Evolutionary conservation across 2,797 vertebrate genomes (phyloP).

Genomic region (Pseudopleuronectes americanus): DNA sequence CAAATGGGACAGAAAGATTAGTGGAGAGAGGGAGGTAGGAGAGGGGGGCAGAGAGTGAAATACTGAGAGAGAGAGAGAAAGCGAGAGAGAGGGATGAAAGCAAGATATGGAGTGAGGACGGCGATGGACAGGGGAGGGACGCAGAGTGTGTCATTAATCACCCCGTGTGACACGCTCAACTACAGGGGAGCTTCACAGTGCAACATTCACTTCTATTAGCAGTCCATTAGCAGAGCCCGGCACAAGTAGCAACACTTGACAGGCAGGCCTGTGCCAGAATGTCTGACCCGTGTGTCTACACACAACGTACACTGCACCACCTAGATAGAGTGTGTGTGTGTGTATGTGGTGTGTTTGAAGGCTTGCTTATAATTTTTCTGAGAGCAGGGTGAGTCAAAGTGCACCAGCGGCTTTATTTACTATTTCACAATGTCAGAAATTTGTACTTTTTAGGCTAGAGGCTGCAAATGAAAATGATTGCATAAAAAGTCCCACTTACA

Average conservation of each 20-base stretch:
- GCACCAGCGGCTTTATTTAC: conserved; percentile 36
- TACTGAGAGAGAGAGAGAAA: conserved; percentile 6
- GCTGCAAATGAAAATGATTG: conserved; percentile 69
- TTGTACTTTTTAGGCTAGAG: conserved; percentile 39
- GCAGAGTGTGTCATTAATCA: conserved; percentile 84
- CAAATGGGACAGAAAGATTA: conserved; percentile 49
- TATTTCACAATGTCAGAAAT: conserved; percentile 36
- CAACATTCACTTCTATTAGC: conserved; percentile 84
- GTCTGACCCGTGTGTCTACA: conserved; percentile 74
- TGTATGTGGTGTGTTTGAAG: neutral
- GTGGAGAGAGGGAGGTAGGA: conserved; percentile 23
- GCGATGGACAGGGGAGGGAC: conserved; percentile 60
- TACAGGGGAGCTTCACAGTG: conserved; percentile 76
- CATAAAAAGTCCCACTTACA: conserved; percentile 55
- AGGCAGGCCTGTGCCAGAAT: conserved; percentile 65
- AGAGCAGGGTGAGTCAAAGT: conserved; percentile 46
- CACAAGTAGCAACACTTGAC: conserved; percentile 82
- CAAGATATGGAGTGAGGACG: conserved; percentile 61
- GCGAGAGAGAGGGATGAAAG: conserved; percentile 39
- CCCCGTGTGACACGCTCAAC: conserved; percentile 78
- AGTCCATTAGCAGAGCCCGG: conserved; percentile 86
- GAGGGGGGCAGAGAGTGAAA: neutral
- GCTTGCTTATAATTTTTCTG: conserved; percentile 5
- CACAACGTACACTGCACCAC: conserved; percentile 50
- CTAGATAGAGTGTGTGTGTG: conserved; percentile 26